These are phyloP conservation scores for Rhincodon typus DNA, from an alignment of 2,797 vertebrate species.

Conservation along the genomic window DNA sequence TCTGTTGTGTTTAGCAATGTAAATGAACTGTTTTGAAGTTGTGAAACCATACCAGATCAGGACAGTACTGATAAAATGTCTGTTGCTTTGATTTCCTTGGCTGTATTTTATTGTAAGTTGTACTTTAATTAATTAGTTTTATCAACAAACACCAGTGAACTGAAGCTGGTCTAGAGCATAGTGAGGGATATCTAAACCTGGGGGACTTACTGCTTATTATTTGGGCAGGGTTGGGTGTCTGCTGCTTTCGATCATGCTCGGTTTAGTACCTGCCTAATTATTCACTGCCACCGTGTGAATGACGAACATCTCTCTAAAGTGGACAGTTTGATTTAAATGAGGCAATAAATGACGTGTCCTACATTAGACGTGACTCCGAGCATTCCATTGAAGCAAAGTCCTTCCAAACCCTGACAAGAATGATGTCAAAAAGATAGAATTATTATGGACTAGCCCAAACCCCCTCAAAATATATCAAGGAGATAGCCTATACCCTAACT, in stretches of 20 bases:
- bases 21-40: background rate
- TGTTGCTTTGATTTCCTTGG: background rate
- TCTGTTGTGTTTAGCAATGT: slow-evolving; percentile 1
- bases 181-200: background rate
- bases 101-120: background rate
- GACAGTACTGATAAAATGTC: background rate
- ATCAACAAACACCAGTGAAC: background rate
- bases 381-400: background rate
- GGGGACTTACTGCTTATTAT: background rate
- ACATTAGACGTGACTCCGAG: background rate
- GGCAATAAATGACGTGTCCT: background rate
- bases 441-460: no score
- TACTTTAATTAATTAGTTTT: background rate
- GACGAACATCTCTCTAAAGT: background rate
- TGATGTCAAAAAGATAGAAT: no score
- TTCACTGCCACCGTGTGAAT: background rate
- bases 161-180: no score
- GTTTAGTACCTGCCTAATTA: background rate
- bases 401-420: background rate
- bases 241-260: background rate
- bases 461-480: no score
- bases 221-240: no score
- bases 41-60: background rate
- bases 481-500: no score
- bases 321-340: background rate